Conservation (phyloP, 64 coral and sea anemone species). For the Astreopora myriophthalma region DNA sequence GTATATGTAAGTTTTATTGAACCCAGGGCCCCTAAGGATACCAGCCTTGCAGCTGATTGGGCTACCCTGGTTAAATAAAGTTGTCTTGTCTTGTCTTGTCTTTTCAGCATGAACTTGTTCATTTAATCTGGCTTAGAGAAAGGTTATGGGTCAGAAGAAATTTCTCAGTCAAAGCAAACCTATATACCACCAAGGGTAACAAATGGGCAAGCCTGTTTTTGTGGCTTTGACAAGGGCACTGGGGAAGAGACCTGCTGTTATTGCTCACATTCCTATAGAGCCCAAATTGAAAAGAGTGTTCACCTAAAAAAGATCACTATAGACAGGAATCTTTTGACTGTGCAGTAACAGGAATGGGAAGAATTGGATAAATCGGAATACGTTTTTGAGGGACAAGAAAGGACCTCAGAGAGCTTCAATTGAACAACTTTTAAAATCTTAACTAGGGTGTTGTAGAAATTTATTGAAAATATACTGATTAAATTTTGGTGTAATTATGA, state of each 20-base stretch:
- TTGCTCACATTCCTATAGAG: constrained; percentile 77
- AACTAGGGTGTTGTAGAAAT: neutral
- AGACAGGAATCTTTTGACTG: constrained; percentile 4
- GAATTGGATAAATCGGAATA: neutral
- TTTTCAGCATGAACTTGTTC: constrained; percentile 81
- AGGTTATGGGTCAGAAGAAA: constrained; percentile 66
- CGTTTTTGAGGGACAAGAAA: neutral
- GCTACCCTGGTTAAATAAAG: too few relatives aligned
- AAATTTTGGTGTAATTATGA: neutral
- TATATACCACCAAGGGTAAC: constrained; percentile 82
- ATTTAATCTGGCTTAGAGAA: constrained; percentile 79
- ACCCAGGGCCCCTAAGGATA: too few relatives aligned
- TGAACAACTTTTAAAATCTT: neutral
- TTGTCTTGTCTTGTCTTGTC: too few relatives aligned
- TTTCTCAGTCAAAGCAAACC: constrained; percentile 67
- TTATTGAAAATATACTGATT: neutral
- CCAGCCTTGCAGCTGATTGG: too few relatives aligned
- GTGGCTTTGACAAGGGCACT: constrained; percentile 67
- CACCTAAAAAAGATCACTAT: constrained; percentile 51
- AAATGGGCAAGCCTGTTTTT: constrained; percentile 74
- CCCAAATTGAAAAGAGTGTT: constrained; percentile 71
- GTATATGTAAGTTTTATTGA: too few relatives aligned
- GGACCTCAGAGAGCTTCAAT: neutral
- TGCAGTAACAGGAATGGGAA: neutral
- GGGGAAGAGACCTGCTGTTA: constrained; percentile 70